Conservation (phyloP, 1,140 invertebrate genomes). For the Pseudomyrmex flavicornis region DNA sequence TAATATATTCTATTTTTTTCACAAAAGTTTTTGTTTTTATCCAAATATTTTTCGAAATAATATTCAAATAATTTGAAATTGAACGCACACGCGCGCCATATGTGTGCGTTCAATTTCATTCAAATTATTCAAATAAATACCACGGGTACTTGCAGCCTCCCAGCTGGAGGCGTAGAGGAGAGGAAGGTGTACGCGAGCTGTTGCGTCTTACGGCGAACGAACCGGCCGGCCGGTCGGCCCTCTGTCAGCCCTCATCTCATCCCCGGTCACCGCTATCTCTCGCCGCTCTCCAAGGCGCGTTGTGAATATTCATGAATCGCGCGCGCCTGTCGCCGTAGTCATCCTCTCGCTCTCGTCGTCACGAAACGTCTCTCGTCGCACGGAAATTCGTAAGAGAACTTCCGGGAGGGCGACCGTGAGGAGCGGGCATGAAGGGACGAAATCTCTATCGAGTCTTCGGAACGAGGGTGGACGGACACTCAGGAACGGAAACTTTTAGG, state of each 20-base stretch:
- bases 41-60: not conserved
- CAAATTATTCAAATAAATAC: conserved; percentile 25
- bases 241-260: conserved; percentile 12
- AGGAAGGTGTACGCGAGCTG: not conserved
- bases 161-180: not conserved
- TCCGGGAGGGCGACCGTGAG: conserved; percentile 13
- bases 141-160: not conserved
- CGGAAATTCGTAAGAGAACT: conserved; percentile 53
- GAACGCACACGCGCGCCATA: not conserved
- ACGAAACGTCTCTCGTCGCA: conserved; percentile 42
- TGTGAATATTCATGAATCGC: conserved; percentile 66
- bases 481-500: conserved; percentile 36
- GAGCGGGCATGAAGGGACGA: conserved; percentile 13
- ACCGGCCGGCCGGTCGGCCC: not conserved
- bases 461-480: not conserved
- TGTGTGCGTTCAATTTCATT: not conserved
- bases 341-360: conserved; percentile 42
- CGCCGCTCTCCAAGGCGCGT: conserved; percentile 40
- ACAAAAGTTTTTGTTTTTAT: conserved; percentile 5
- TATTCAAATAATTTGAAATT: not conserved
- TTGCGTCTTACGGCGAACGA: conserved; percentile 24
- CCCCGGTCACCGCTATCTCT: conserved; percentile 10
- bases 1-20: not conserved
- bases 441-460: conserved; percentile 45
- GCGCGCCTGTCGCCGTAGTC: conserved; percentile 55